These are phyloP conservation scores for Subacronicta megacephala DNA, from an alignment of 2,888 invertebrate genomes.

Conservation along the genomic window DNA sequence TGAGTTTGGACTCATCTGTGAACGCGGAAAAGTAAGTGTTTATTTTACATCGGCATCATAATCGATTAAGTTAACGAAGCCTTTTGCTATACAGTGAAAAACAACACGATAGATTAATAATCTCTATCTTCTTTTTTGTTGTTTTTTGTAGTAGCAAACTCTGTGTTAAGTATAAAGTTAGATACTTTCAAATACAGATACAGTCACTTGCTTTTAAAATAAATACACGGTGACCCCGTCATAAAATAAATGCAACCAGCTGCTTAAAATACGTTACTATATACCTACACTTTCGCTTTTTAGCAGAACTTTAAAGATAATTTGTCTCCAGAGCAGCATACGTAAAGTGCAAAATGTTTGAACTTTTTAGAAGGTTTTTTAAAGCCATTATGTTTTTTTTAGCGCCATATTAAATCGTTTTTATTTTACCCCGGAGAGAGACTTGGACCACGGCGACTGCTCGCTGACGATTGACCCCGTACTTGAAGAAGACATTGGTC, in stretches of 20 bases:
- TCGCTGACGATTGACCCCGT: constrained; percentile 79
- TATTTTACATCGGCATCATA: not conserved
- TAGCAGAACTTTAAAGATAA: constrained; percentile 5
- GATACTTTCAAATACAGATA: too few species aligned
- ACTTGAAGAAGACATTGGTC: constrained; percentile 74
- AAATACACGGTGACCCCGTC: too few species aligned
- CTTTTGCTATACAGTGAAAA: too few species aligned
- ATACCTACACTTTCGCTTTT: not conserved
- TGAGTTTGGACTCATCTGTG: constrained; percentile 78
- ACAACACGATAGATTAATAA: too few species aligned
- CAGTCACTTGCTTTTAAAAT: too few species aligned
- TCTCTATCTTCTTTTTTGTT: too few species aligned
- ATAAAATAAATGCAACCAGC: too few species aligned
- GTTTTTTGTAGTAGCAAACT: too few species aligned
- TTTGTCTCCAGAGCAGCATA: not conserved
- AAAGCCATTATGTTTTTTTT: constrained; percentile 46
- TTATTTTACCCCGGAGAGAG: constrained; percentile 77
- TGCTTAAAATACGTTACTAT: not conserved
- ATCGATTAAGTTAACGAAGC: too few species aligned
- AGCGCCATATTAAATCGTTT: constrained; percentile 78
- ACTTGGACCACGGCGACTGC: constrained; percentile 82
- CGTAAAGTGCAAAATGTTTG: constrained; percentile 9
- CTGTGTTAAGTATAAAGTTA: too few species aligned
- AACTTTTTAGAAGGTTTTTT: constrained; percentile 9
- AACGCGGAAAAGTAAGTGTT: constrained; percentile 77